Evolutionary conservation across 2,888 invertebrate species (phyloP).

Genomic region (Ametastegia equiseti): DNA sequence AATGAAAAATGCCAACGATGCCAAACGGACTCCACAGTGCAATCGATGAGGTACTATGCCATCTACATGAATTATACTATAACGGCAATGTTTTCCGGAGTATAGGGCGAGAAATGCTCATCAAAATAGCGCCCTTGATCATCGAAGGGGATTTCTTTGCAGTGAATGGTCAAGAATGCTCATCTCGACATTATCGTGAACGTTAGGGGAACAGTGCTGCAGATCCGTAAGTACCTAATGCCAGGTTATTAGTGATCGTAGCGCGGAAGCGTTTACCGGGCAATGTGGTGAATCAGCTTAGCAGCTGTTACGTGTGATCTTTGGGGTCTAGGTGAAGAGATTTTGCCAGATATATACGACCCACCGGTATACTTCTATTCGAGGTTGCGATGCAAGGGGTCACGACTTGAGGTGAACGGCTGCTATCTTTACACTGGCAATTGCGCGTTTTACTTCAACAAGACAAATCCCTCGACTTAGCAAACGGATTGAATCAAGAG

Average conservation of each 20-base stretch:
- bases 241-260: constrained; percentile 28
- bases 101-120: background rate
- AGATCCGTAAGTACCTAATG: constrained; percentile 15
- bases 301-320: constrained; percentile 21
- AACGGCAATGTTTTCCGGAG: too few relatives aligned
- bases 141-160: background rate
- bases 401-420: background rate
- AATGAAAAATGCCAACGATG: too few relatives aligned
- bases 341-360: background rate
- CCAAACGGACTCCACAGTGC: too few relatives aligned
- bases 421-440: background rate
- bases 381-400: background rate
- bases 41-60: too few relatives aligned
- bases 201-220: background rate
- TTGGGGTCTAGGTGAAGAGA: background rate
- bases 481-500: background rate
- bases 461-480: background rate
- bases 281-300: constrained; percentile 16
- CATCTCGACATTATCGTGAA: background rate
- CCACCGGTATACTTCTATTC: background rate
- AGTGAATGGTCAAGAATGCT: background rate
- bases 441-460: too few relatives aligned
- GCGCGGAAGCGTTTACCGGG: constrained; percentile 31
- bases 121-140: background rate
- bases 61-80: too few relatives aligned